Evolutionary conservation across 2,113 vertebrate species (phyloP).

Genomic region (Okapia johnstoni): DNA sequence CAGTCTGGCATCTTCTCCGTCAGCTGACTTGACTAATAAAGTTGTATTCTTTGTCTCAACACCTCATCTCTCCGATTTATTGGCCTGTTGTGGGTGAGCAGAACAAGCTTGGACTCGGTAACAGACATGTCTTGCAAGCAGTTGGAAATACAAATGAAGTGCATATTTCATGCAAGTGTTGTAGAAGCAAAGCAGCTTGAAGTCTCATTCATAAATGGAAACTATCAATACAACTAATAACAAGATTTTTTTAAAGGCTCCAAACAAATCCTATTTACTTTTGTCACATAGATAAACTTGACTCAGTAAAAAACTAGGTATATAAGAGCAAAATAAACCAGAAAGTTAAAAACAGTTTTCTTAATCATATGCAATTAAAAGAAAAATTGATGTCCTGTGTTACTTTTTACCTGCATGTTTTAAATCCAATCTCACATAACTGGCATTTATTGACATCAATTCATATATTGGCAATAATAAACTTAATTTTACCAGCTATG

Average conservation of each 20-base stretch:
- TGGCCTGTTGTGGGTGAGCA: background rate
- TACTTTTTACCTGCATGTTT: background rate
- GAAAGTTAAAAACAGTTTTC: background rate
- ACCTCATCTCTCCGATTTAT: background rate
- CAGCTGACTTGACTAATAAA: background rate
- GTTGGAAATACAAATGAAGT: background rate
- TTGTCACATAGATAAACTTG: background rate
- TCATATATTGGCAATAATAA: background rate
- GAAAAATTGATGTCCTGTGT: background rate
- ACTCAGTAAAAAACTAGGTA: background rate
- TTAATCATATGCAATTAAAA: background rate
- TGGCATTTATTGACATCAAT: background rate
- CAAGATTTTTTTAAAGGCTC: background rate
- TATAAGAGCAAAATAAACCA: background rate
- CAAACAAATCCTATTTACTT: background rate
- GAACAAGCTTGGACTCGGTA: background rate
- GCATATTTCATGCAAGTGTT: background rate
- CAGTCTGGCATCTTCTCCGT: background rate
- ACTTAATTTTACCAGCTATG: background rate
- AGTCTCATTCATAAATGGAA: background rate
- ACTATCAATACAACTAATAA: background rate
- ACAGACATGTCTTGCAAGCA: background rate
- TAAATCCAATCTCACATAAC: background rate
- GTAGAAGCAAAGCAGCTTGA: background rate
- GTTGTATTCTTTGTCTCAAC: background rate